These are phyloP conservation scores for Hydroisotoma schaefferi DNA, from an alignment of 2,888 invertebrate genomes.

Conservation along the genomic window DNA sequence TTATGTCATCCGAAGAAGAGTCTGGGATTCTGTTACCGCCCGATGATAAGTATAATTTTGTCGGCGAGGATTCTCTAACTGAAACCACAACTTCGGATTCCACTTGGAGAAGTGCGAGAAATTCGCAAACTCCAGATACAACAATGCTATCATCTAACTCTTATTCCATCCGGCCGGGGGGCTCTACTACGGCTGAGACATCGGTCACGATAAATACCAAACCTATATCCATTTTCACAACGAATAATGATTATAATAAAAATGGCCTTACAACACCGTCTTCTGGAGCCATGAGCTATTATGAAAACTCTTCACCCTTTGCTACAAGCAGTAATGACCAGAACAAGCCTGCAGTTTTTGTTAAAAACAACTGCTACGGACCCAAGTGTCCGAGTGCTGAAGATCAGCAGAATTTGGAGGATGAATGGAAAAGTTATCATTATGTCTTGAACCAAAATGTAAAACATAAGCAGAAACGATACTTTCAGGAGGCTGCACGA, in stretches of 20 bases:
- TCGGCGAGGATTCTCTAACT: slow-evolving; percentile 5
- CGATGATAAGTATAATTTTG: slow-evolving; percentile 21
- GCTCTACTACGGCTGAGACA: slow-evolving; percentile 9
- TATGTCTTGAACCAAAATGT: slow-evolving; percentile 27
- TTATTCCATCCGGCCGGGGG: slow-evolving; percentile 30
- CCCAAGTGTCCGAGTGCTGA: slow-evolving; percentile 21
- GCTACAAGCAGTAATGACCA: slow-evolving; percentile 6
- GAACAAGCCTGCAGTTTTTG: slow-evolving; percentile 25
- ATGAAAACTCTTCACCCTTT: not conserved
- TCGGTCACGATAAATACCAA: slow-evolving; percentile 35
- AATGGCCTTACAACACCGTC: slow-evolving; percentile 13
- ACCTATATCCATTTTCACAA: slow-evolving; percentile 24
- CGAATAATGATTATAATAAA: slow-evolving; percentile 12
- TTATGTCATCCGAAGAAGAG: slow-evolving; percentile 21
- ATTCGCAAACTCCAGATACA: not conserved
- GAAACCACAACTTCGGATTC: not conserved
- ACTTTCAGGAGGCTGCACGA: not conserved
- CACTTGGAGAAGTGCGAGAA: slow-evolving; percentile 2
- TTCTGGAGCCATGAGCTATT: not conserved
- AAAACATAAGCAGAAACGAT: slow-evolving; percentile 13
- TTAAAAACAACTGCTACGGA: slow-evolving; percentile 36
- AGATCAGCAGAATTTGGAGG: slow-evolving; percentile 5
- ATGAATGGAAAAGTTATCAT: slow-evolving; percentile 38
- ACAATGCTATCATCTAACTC: slow-evolving; percentile 27
- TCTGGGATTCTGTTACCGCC: slow-evolving; percentile 27